Conservation (phyloP, 2,888 invertebrate genomes). For the Eurytoma californica region DNA sequence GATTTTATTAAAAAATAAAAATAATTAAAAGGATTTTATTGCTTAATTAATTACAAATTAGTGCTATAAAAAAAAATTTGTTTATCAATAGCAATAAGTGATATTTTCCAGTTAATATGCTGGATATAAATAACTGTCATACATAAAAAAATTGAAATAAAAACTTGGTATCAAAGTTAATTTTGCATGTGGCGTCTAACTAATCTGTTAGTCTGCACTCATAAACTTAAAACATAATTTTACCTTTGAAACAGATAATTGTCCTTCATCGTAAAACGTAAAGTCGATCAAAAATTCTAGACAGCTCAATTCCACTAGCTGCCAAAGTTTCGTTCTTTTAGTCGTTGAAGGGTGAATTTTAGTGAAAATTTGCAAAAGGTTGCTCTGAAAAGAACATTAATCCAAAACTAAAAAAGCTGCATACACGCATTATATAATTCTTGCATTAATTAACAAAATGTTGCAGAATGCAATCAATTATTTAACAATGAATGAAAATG, state of each 20-base stretch:
- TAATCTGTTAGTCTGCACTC: not conserved
- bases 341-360: constrained; percentile 77
- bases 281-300: constrained; percentile 77
- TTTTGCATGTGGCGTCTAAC: too few relatives aligned
- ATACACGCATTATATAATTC: not conserved
- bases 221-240: constrained; percentile 11
- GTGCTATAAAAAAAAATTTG: too few relatives aligned
- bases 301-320: constrained; percentile 77
- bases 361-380: constrained; percentile 75
- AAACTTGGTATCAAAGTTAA: too few relatives aligned
- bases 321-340: constrained; percentile 77
- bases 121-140: too few relatives aligned
- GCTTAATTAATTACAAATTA: too few relatives aligned
- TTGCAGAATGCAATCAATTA: too few relatives aligned
- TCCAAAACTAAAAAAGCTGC: constrained; percentile 15
- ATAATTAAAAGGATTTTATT: too few relatives aligned
- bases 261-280: constrained; percentile 78
- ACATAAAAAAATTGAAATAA: too few relatives aligned
- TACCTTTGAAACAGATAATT: constrained; percentile 76
- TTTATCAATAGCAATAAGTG: too few relatives aligned
- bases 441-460: too few relatives aligned
- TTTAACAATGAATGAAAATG: constrained; percentile 1
- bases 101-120: too few relatives aligned
- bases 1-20: too few relatives aligned
- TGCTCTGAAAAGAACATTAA: constrained; percentile 70